phyloP scores from a whole-genome alignment of 1,140 invertebrate genomes.

The Drosophila sturtevanti region DNA sequence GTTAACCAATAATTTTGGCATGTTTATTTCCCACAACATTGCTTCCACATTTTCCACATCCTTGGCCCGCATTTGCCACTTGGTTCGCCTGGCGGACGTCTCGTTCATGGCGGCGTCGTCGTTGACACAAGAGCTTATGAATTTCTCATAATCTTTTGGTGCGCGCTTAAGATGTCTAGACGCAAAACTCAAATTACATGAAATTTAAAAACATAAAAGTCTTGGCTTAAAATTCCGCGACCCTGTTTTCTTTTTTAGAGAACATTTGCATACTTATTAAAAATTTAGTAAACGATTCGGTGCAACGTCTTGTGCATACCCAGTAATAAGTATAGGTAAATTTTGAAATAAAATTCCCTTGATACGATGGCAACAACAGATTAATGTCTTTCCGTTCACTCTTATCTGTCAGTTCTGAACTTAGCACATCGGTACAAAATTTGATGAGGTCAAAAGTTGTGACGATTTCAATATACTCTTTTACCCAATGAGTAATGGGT shows the following conservation, averaged over 20 bases:
- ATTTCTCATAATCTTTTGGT: constrained; percentile 45
- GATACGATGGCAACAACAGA: too few relatives aligned
- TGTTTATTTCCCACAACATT: constrained; percentile 18
- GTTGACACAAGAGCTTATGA: constrained; percentile 34
- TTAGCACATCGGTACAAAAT: too few relatives aligned
- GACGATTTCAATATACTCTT: too few relatives aligned
- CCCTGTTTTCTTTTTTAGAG: constrained; percentile 3
- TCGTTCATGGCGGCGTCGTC: background rate
- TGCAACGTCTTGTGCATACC: too few relatives aligned
- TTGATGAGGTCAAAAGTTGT: too few relatives aligned
- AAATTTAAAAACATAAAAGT: constrained; percentile 29
- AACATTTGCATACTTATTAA: constrained; percentile 77
- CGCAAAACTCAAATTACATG: constrained; percentile 48
- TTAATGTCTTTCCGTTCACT: too few relatives aligned
- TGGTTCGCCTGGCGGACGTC: background rate
- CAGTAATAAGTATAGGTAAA: too few relatives aligned
- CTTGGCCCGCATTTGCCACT: background rate
- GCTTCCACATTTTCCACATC: background rate
- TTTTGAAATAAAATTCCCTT: too few relatives aligned
- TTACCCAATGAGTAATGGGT: too few relatives aligned
- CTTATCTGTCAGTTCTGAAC: too few relatives aligned
- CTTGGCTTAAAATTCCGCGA: constrained; percentile 11
- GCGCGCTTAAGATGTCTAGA: constrained; percentile 52
- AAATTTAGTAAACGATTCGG: constrained; percentile 22
- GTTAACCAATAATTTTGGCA: constrained; percentile 24